phyloP scores from a whole-genome alignment of 2,797 vertebrate genomes.

The Lycodopsis pacificus region DNA sequence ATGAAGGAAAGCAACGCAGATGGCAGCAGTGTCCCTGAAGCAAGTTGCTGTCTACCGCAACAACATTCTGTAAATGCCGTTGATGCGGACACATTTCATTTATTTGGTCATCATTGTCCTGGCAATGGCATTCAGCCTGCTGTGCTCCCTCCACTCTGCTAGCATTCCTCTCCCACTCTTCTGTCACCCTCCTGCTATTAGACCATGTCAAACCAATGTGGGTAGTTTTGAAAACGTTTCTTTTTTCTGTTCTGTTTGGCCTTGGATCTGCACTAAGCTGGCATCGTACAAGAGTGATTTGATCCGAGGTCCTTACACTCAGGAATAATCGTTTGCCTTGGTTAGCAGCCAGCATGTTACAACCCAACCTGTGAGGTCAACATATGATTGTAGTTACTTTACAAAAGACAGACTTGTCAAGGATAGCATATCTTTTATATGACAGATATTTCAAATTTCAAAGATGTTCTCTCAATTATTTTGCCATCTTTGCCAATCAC shows the following conservation, averaged over 20 bases:
- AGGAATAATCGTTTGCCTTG: not conserved
- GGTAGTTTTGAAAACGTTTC: conserved; percentile 26
- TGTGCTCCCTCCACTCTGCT: conserved; percentile 25
- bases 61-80: conserved; percentile 36
- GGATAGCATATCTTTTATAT: conserved; percentile 7
- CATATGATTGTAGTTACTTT: not conserved
- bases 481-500: not conserved
- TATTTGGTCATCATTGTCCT: conserved; percentile 59
- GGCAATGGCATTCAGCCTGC: conserved; percentile 28
- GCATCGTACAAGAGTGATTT: conserved; percentile 10
- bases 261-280: not conserved
- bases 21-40: conserved; percentile 50
- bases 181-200: conserved; percentile 36
- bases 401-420: not conserved
- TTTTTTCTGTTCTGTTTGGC: conserved; percentile 24
- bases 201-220: conserved; percentile 38
- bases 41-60: conserved; percentile 7
- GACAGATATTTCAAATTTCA: not conserved
- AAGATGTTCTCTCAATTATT: not conserved
- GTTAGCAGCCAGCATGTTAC: not conserved
- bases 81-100: conserved; percentile 46
- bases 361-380: not conserved
- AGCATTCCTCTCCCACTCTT: conserved; percentile 30
- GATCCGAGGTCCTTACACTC: conserved; percentile 5
- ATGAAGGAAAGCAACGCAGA: conserved; percentile 44